Evolutionary conservation across 1,140 invertebrate species (phyloP), one percentile per base, ranked within the genome.

Genomic region (Hycleus cichorii): DNA sequence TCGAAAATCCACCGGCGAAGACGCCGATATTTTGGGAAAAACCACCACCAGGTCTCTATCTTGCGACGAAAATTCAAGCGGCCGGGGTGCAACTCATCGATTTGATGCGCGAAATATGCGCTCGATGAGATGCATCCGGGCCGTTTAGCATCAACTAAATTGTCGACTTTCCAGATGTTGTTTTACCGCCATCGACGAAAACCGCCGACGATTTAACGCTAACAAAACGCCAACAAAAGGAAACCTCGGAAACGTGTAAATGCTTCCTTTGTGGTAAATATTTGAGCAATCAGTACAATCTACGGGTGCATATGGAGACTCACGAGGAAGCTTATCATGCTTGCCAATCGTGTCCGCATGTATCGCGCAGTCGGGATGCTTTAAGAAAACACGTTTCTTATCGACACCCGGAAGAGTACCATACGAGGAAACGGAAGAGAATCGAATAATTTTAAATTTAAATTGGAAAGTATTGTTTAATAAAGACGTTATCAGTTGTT

Each of bases 381-480:
- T 74, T 93, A 39, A 78, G 91, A 48, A 93, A 93, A 72, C 91
- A 93, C 67, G 88, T 93, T 18, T 90, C 89, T 1, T 93, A 93
- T 67, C 78, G 89, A 59, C 90, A 91, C 74, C 83, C 88, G 3
- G 80, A 83, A 68, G 66, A 74, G 53, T 73, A 72, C 55, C 64
- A 64, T 32, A 65, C 68, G 24, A 65, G 68, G 58, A 74, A 73
- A 64, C 61, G 69, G 57, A 73, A 69, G 62, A 72, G 71, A 65
- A 59, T 55, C 5, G 40, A 42, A 32, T 32, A 32, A 32, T 32
- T 5, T 5, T 32, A 32, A 32, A 32, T 32, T 32, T 4, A 32
- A 32, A 32, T 5, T 7, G 32, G 7, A 5, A 32, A 32, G 4
- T 32, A 5, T 32, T 32, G 32, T 7, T 32, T 7, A 32, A 32